These are phyloP conservation scores for Ellobius talpinus DNA, from an alignment of 2,113 vertebrate species.

Conservation along the genomic window DNA sequence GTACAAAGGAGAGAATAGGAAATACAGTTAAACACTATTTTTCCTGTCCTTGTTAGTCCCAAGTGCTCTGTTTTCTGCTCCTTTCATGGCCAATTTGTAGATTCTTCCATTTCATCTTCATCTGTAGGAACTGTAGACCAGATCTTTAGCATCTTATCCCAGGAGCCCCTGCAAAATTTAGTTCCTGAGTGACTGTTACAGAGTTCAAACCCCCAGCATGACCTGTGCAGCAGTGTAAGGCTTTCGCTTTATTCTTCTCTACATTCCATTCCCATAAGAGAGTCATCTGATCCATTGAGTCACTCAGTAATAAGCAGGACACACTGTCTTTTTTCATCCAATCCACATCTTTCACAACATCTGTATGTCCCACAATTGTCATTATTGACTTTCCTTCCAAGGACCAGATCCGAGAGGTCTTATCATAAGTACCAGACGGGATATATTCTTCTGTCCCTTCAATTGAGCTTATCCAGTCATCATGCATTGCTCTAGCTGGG, in stretches of 20 bases:
- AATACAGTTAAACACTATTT: no score
- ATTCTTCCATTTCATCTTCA: constrained; percentile 94
- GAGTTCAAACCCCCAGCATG: constrained; percentile 95
- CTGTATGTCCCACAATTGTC: no score
- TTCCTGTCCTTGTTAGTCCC: constrained; percentile 90
- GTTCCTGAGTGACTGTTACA: constrained; percentile 90
- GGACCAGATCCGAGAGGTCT: no score
- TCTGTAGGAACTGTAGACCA: constrained; percentile 98
- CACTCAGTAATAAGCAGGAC: constrained; percentile 93
- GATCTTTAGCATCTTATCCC: constrained; percentile 99
- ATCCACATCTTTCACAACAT: no score
- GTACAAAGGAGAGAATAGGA: no score
- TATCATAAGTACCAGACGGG: no score
- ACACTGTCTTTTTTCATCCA: constrained; percentile 88
- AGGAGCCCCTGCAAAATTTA: constrained; percentile 99
- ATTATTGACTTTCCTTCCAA: no score
- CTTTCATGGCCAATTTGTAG: constrained; percentile 93
- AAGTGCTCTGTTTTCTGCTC: constrained; percentile 98
- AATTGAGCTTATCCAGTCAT: no score
- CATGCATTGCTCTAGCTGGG: no score
- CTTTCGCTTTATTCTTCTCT: constrained; percentile 94
- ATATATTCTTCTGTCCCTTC: no score
- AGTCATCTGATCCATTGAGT: constrained; percentile 96
- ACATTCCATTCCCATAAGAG: constrained; percentile 98
- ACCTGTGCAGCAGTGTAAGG: constrained; percentile 96